Conservation (phyloP, 1,140 invertebrate genomes). For the Atta cephalotes region DNA sequence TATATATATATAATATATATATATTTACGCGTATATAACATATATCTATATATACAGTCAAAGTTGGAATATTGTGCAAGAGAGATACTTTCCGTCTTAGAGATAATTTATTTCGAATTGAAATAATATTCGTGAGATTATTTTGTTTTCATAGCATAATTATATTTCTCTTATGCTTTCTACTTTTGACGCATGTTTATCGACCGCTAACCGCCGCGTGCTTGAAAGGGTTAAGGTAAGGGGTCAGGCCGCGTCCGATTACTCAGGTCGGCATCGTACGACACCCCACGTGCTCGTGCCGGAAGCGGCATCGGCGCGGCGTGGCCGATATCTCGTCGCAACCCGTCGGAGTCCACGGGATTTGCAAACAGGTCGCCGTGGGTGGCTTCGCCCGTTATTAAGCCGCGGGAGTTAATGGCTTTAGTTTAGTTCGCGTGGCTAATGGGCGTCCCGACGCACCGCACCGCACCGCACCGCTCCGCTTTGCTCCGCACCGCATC, state of each 20-base stretch:
- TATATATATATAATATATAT: no score
- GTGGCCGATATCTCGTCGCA: constrained; percentile 53
- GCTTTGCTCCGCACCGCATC: constrained; percentile 8
- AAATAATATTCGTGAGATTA: neutral
- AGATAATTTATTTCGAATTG: neutral
- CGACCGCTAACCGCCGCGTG: constrained; percentile 29
- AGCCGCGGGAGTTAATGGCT: constrained; percentile 82
- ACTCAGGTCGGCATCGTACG: constrained; percentile 3
- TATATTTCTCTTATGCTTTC: neutral
- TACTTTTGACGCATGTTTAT: constrained; percentile 11
- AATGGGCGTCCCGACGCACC: constrained; percentile 78
- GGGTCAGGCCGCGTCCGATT: constrained; percentile 63
- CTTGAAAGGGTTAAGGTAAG: constrained; percentile 71
- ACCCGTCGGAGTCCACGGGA: constrained; percentile 61
- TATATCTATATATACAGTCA: neutral
- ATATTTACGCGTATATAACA: neutral
- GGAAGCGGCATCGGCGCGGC: constrained; percentile 24
- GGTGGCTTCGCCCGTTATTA: constrained; percentile 75
- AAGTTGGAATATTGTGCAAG: neutral
- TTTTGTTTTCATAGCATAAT: neutral
- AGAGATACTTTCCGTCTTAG: neutral
- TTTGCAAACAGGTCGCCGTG: constrained; percentile 69
- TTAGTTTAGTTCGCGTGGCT: constrained; percentile 82
- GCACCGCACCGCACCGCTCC: neutral
- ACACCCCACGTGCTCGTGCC: constrained; percentile 50